A percentile compares a stretch with the other conserved stretches of the same genome.
These are phyloP conservation scores for Lanius ludovicianus DNA, from an alignment of 2,113 vertebrate species.

Conservation along the genomic window DNA sequence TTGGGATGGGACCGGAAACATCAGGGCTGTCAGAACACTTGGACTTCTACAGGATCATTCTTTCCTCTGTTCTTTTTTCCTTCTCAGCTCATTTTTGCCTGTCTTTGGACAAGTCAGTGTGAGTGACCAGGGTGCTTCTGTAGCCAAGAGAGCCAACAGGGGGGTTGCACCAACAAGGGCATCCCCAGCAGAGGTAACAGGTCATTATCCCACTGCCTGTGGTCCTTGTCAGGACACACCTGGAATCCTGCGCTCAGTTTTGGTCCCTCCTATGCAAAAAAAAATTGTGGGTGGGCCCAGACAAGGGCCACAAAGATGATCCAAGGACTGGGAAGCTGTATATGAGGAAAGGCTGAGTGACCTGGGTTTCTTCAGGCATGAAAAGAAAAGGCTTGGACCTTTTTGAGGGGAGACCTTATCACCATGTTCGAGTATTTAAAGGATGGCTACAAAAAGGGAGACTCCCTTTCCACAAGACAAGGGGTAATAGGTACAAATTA, in stretches of 20 bases:
- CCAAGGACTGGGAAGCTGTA: background rate
- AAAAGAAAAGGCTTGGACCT: background rate
- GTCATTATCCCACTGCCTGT: background rate
- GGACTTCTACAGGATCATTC: background rate
- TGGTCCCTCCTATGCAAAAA: no score
- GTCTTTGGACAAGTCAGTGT: background rate
- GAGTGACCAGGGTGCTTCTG: background rate
- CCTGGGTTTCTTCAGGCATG: rapidly evolving
- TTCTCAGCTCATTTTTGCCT: background rate
- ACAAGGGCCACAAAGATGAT: background rate
- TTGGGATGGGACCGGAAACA: background rate
- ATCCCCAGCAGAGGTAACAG: background rate
- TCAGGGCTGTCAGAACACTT: background rate
- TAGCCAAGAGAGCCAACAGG: background rate
- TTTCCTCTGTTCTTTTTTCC: background rate
- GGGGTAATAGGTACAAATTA: background rate
- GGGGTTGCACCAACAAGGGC: background rate
- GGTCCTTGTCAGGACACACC: background rate
- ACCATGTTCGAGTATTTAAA: background rate
- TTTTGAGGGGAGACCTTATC: background rate
- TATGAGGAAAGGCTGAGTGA: background rate
- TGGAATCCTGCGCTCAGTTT: background rate
- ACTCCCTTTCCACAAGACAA: background rate
- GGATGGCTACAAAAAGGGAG: background rate
- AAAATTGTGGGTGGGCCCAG: background rate